Base-by-base conservation (phyloP, 2,888 invertebrate species). In the Neria commutata region DNA sequence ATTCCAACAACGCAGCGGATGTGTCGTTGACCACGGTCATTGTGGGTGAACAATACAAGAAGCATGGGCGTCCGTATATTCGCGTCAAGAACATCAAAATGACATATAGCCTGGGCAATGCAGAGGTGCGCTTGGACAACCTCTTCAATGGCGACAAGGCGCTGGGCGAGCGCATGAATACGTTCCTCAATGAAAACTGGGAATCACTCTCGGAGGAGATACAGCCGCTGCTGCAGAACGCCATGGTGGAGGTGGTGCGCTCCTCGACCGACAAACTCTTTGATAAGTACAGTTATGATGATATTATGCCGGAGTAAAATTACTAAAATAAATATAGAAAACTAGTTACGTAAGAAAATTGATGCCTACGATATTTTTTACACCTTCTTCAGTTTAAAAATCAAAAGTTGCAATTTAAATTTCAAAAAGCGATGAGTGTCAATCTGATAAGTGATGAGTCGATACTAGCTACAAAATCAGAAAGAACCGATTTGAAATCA, bases 131-230 rank as follows among this genome's bases (percentile, higher is more conserved):
- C 63, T 80, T 92, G 49, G 87, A 88, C 17, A 87, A 91, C 80
- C 83, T 92, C 1, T 91, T 91, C 71, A 88, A 90, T 61, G 89
- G 89, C 1, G 89, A 92, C 65, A 82, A 84, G 55, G 86, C 88
- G 60, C 77, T 91, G 55, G 90, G 90, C 25, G 84, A 86, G 19
- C 85, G 88, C 1, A 89, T 91, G 88, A 92, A 92, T 76, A 78
- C 85, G 26, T 91, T 91, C 74, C 77, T 92, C 21, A 92, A 91
- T 72, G 89, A 91, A 48, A 91, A 92, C 75, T 92, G 91, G 91
- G 85, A 86, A 68, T 85, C 84, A 26, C 83, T 92, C 1, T 85
- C 88, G 0, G 86, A 86, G 25, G 91, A 92, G 70, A 84, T 92
- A 3, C 89, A 89, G 69, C 87, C 87, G 0, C 85, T 89, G 0